Percentiles rank a stretch among this genome's conserved stretches.
phyloP scores from a whole-genome alignment of 2,888 invertebrate species.

The Pseudoips prasinana region DNA sequence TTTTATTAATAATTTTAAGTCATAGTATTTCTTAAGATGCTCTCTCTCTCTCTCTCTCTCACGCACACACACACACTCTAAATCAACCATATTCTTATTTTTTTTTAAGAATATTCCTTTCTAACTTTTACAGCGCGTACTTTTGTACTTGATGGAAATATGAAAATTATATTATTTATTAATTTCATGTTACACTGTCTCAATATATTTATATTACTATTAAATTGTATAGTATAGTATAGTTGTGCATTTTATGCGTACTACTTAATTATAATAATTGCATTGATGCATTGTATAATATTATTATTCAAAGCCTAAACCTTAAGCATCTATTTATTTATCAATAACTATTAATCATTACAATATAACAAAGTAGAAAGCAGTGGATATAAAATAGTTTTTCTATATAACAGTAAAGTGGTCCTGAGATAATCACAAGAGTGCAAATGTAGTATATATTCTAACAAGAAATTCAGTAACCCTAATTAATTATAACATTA shows the following conservation, averaged over 20 bases:
- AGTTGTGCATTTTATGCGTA: slow-evolving; percentile 42
- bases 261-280: slow-evolving; percentile 19
- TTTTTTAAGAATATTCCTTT: too few relatives aligned
- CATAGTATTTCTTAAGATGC: too few relatives aligned
- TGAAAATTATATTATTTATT: background rate
- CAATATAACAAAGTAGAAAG: slow-evolving; percentile 7
- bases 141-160: too few relatives aligned
- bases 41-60: too few relatives aligned
- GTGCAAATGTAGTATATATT: slow-evolving; percentile 6
- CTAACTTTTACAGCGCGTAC: too few relatives aligned
- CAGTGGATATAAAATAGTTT: slow-evolving; percentile 25
- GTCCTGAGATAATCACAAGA: slow-evolving; percentile 38
- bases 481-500: too few relatives aligned
- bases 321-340: slow-evolving; percentile 10
- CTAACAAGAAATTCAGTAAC: too few relatives aligned
- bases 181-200: slow-evolving; percentile 27
- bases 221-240: slow-evolving; percentile 6
- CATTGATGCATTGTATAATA: slow-evolving; percentile 9
- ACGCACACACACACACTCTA: too few relatives aligned
- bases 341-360: too few relatives aligned
- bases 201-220: slow-evolving; percentile 7
- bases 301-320: slow-evolving; percentile 17
- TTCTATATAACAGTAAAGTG: slow-evolving; percentile 31
- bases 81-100: too few relatives aligned
- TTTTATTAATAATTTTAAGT: too few relatives aligned